Evolutionary conservation across 2,888 invertebrate species (phyloP), one percentile per base, ranked within the genome.

Genomic region (Nomada ferruginata): DNA sequence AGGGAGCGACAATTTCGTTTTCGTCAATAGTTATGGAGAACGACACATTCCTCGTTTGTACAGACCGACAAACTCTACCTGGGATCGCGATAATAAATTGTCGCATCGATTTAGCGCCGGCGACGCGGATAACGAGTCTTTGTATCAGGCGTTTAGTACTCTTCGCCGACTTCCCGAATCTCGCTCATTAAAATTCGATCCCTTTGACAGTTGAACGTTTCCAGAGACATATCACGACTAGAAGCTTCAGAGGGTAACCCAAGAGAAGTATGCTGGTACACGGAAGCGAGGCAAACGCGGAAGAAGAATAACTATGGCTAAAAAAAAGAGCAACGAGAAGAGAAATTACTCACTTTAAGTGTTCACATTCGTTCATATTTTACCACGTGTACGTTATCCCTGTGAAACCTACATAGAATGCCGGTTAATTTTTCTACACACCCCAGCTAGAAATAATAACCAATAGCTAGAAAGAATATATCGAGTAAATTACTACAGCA

Each of bases 21-120:
- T 94, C 77, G 84, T 88, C 89, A 86, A 92, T 90, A 90, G 89
- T 63, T 88, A 82, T 15, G 90, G 88, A 76, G 85, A 85, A 29
- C 83, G 78, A 26, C 85, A 85, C 68, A 79, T 86, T 79, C 81
- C 89, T 26, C 84, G 88, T 73, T 80, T 83, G 7, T 90, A 85
- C 74, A 87, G 83, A 63, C 87, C 88, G n/a, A 84, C 92, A 13
- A 86, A 84, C 61, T 88, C 86, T 78, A 66, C 87, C 10, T 90
- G 93, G 92, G 89, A 90, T 76, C 86, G 90, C 29, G 88, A 90
- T 50, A 92, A 91, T 74, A 92, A 92, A 82, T 80, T 90, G 59
- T 89, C 91, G 81, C 96, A 95, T 91, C 94, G 96, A 82, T 96
- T 96, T 92, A 96, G 96, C 57, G 95, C 96, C 13, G 96, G 96